Base-by-base conservation (phyloP, 2,113 vertebrate genomes). In the Alligator sinensis region DNA sequence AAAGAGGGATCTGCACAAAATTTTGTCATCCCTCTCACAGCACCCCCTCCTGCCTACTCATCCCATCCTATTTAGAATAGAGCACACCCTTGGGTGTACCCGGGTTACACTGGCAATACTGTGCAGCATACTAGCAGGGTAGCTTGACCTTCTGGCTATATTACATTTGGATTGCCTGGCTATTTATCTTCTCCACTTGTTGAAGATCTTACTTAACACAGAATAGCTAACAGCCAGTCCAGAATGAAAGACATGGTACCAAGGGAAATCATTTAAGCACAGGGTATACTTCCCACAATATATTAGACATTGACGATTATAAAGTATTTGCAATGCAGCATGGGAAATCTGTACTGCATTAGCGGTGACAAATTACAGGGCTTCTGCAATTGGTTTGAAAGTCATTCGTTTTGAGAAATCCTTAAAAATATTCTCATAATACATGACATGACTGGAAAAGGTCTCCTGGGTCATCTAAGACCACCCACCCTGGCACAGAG, bases 171-270 rank as follows among this genome's bases (percentile, higher is more conserved):
- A 87, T 89, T 92, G 88, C 84, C 85, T 91, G 80, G 80, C 84
- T 82, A 96, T 96, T 90, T 59, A 80, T 95, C 96, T 96, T 90
- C 87, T 91, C 83, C 82, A 92, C 90, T 93, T 93, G 94, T 92
- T 97, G 94, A 96, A 97, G 95, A 84, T 9, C 59, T 75, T 72
- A 92, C 93, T 97, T 96, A 93, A 94, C 47, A 94, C 90, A 95
- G 77, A 90, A 95, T 95, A 94, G 95, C 93, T 90, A 96, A 87
- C 82, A 94, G 90, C 95, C 91, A 96, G 96, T 77, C 30, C 70
- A 86, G 61, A 5, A 5, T 95, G 88, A 96, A 96, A 96, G 94
- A 95, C 87, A 80, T 84, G 82, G n/a, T 1, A 14, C 88, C 93
- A 96, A 96, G 96, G 93, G 92, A 70, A 95, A 96, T 93, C 77